phyloP scores from a whole-genome alignment of 1,140 invertebrate species.

The Mercenaria mercenaria region DNA sequence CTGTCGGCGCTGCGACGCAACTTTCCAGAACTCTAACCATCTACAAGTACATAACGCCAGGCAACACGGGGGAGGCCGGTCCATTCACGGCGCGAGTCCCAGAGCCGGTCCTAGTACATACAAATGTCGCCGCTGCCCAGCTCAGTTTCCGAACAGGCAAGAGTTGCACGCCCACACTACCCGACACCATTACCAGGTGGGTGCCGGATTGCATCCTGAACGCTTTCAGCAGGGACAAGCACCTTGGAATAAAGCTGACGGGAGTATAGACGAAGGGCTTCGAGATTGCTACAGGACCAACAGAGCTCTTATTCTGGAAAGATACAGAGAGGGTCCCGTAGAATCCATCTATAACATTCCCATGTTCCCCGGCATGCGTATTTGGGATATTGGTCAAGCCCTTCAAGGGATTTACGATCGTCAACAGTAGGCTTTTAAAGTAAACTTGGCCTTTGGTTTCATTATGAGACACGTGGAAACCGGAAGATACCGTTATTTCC shows the following conservation, averaged over 20 bases:
- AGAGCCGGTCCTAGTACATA: not conserved
- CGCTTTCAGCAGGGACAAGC: constrained; percentile 3
- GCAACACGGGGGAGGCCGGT: not conserved
- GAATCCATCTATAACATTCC: constrained; percentile 36
- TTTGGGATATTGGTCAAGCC: constrained; percentile 13
- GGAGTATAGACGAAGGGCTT: not conserved
- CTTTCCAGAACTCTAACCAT: constrained; percentile 26
- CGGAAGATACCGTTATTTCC: not conserved
- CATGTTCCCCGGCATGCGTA: constrained; percentile 42
- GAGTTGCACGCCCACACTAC: not conserved
- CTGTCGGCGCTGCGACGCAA: constrained; percentile 23
- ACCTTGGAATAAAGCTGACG: constrained; percentile 26
- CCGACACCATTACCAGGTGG: not conserved
- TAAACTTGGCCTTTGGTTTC: not conserved
- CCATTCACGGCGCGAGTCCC: not conserved
- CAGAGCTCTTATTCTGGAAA: not conserved
- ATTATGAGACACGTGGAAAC: not conserved
- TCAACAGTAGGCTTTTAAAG: not conserved
- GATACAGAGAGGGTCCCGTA: constrained; percentile 22
- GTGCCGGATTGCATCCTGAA: not conserved
- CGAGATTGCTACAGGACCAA: constrained; percentile 27
- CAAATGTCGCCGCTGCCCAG: not conserved
- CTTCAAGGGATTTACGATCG: constrained; percentile 26
- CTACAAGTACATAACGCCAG: constrained; percentile 5
- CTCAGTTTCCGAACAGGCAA: not conserved